Percentiles rank a stretch among this genome's conserved stretches.
These are phyloP conservation scores for Enteromius viviparus DNA, from an alignment of 2,797 vertebrate species.

Conservation along the genomic window DNA sequence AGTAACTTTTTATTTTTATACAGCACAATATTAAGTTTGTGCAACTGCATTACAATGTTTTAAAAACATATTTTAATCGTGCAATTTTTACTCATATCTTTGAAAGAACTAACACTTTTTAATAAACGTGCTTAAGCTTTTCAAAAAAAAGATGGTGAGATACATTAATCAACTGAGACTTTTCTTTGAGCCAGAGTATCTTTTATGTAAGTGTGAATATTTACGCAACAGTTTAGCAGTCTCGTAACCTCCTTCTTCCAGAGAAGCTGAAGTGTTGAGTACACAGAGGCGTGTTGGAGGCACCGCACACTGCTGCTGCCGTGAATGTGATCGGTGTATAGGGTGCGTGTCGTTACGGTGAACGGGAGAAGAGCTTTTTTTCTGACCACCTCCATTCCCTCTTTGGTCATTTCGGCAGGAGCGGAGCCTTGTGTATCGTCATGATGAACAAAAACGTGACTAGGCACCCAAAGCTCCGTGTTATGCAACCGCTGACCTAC, in stretches of 20 bases:
- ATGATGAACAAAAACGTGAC: conserved; percentile 76
- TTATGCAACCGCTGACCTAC: conserved; percentile 86
- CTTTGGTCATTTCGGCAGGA: conserved; percentile 27
- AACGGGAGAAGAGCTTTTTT: conserved; percentile 1
- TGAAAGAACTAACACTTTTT: background rate
- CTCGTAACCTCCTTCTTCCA: conserved; percentile 25
- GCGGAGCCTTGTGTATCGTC: conserved; percentile 42
- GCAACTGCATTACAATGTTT: no score
- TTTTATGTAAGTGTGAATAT: conserved; percentile 23
- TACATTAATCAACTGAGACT: background rate
- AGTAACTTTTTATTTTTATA: background rate
- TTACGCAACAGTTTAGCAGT: conserved; percentile 34
- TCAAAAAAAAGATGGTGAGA: background rate
- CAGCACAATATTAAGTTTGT: background rate
- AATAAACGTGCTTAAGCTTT: background rate
- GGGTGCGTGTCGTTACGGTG: background rate
- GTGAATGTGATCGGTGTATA: background rate
- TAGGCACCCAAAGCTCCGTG: conserved; percentile 76
- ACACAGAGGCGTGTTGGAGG: conserved; percentile 14
- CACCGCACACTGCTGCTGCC: background rate
- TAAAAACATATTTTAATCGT: no score
- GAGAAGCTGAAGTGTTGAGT: conserved; percentile 14
- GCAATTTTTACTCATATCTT: background rate
- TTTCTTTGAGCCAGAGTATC: background rate
- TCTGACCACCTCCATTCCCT: background rate